Conservation (phyloP, 2,113 vertebrate genomes). For the Antidorcas marsupialis region DNA sequence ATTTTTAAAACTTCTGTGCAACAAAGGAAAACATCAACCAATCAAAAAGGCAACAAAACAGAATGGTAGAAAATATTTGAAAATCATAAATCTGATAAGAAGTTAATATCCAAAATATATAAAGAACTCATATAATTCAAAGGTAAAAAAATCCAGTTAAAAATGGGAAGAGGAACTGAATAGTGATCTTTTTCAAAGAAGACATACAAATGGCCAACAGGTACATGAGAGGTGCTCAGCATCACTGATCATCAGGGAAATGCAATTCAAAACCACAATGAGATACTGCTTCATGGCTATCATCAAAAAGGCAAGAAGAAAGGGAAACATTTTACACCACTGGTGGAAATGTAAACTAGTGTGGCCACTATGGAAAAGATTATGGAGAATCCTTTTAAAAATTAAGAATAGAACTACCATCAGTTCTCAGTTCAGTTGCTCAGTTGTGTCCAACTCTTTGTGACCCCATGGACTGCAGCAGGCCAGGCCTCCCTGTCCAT, state of each 20-base stretch:
- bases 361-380: neutral
- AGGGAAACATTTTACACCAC: neutral
- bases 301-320: too few relatives aligned
- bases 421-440: neutral
- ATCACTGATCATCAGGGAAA: neutral
- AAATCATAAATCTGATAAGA: neutral
- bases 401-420: neutral
- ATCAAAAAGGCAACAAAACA: neutral
- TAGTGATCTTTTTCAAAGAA: neutral
- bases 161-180: neutral
- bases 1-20: accelerated
- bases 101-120: neutral
- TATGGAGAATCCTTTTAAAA: neutral
- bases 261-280: neutral
- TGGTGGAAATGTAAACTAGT: neutral
- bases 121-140: neutral
- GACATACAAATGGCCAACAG: neutral
- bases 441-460: neutral
- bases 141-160: neutral
- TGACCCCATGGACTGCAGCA: neutral
- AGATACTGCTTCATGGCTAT: neutral
- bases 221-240: neutral
- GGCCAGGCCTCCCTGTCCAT: neutral
- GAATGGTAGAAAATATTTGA: neutral
- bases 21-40: neutral